phyloP scores from a whole-genome alignment of 2,113 vertebrate genomes.

The Catharus minimus region DNA sequence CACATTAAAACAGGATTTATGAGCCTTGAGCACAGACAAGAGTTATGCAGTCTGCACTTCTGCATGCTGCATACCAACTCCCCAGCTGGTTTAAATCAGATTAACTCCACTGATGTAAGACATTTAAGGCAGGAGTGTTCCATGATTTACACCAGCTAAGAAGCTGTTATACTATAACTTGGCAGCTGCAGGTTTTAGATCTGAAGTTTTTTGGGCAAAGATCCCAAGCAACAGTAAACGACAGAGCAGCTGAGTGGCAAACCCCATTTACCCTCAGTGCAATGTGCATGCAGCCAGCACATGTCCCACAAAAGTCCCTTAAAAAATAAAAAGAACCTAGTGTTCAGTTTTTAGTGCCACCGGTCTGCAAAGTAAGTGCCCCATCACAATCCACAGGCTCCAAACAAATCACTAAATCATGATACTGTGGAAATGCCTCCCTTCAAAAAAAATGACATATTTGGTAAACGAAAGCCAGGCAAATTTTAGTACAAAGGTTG shows the following conservation, averaged over 20 bases:
- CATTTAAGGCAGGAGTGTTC: conserved; percentile 41
- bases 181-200: conserved; percentile 43
- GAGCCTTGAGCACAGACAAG: conserved; percentile 13
- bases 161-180: conserved; percentile 36
- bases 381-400: not conserved
- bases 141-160: conserved; percentile 57
- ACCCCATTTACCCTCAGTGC: not conserved
- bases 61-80: conserved; percentile 39
- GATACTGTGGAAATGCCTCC: not conserved
- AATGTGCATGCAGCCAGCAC: not conserved
- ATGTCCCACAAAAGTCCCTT: not conserved
- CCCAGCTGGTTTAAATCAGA: conserved; percentile 59
- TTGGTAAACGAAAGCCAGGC: not conserved
- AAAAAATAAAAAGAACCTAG: not conserved
- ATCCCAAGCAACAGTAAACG: conserved; percentile 15
- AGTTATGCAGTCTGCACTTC: conserved; percentile 42
- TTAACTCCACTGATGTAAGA: conserved; percentile 54
- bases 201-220: conserved; percentile 21
- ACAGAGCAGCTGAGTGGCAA: not conserved
- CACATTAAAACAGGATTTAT: conserved; percentile 15
- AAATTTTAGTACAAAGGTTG: not conserved
- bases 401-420: not conserved
- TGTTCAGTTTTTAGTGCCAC: not conserved
- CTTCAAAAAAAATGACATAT: not conserved
- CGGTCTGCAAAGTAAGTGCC: not conserved